A percentile compares a stretch with the other conserved stretches of the same genome.
These are phyloP conservation scores for Silurus aristotelis DNA, from an alignment of 2,797 vertebrate genomes.

Conservation along the genomic window DNA sequence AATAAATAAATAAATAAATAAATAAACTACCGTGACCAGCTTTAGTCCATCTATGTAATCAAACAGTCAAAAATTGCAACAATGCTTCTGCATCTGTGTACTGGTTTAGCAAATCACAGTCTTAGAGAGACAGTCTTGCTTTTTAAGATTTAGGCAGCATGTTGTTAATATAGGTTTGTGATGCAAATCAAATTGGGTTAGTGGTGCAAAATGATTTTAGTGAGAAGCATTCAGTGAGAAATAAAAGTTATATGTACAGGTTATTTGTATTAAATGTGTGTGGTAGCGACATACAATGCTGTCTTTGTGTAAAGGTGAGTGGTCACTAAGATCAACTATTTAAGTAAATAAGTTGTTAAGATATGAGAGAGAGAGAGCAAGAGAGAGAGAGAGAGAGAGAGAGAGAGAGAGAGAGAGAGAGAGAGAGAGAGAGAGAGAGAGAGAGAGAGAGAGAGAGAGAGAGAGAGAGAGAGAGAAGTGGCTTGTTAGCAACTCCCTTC, in stretches of 20 bases:
- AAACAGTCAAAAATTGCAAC: no score
- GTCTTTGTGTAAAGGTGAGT: constrained; percentile 48
- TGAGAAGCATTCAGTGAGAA: neutral
- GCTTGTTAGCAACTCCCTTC: neutral
- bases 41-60: neutral
- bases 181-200: neutral
- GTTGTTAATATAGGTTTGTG: neutral
- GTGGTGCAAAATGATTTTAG: neutral
- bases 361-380: no score
- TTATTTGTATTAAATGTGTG: constrained; percentile 2
- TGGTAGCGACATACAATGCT: neutral
- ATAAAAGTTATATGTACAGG: neutral
- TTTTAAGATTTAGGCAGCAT: neutral
- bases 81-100: neutral
- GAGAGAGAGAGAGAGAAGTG: constrained; percentile 1
- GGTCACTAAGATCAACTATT: constrained; percentile 29
- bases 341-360: neutral
- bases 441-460: constrained; percentile 8
- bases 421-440: no score
- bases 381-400: no score
- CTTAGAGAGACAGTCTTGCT: neutral
- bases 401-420: no score
- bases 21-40: neutral
- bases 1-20: neutral
- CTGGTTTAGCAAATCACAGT: neutral